Evolutionary conservation across 1,140 invertebrate genomes (phyloP).

Genomic region (Cryptotermes secundus): DNA sequence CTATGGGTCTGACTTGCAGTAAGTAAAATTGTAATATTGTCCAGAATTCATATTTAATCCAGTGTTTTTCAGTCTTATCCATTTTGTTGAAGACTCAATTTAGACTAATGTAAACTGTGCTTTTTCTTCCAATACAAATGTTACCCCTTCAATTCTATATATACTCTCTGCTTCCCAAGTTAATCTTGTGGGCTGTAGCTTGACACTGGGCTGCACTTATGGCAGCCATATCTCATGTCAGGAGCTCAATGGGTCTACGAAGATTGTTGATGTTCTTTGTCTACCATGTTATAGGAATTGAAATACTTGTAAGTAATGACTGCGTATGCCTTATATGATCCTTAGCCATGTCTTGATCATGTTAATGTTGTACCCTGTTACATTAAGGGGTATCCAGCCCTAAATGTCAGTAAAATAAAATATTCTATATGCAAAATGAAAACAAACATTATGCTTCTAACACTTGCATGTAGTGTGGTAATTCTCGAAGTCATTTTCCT

Average conservation of each 20-base stretch:
- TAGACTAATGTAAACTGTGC: slow-evolving; percentile 13
- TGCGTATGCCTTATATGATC: slow-evolving; percentile 35
- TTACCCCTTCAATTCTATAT: slow-evolving; percentile 58
- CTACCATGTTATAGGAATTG: slow-evolving; percentile 43
- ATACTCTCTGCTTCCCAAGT: slow-evolving; percentile 61
- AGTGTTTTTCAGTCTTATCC: too few relatives aligned
- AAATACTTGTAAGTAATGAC: slow-evolving; percentile 45
- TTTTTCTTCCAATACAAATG: slow-evolving; percentile 57
- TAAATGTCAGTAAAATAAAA: too few relatives aligned
- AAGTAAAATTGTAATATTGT: not conserved
- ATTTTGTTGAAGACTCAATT: too few relatives aligned
- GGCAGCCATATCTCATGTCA: not conserved
- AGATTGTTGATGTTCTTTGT: slow-evolving; percentile 19
- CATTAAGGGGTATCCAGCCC: too few relatives aligned
- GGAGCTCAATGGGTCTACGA: not conserved
- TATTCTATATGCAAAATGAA: too few relatives aligned
- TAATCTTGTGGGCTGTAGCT: slow-evolving; percentile 56
- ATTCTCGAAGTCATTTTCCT: too few relatives aligned
- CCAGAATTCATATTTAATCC: too few relatives aligned
- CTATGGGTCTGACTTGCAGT: not conserved
- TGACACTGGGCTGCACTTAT: slow-evolving; percentile 28
- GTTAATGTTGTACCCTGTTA: not conserved
- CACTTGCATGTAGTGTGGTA: too few relatives aligned
- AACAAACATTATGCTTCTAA: too few relatives aligned
- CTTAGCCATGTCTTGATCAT: too few relatives aligned